Conservation (phyloP, 2,797 vertebrate genomes). For the Leptatherina wallacei region DNA sequence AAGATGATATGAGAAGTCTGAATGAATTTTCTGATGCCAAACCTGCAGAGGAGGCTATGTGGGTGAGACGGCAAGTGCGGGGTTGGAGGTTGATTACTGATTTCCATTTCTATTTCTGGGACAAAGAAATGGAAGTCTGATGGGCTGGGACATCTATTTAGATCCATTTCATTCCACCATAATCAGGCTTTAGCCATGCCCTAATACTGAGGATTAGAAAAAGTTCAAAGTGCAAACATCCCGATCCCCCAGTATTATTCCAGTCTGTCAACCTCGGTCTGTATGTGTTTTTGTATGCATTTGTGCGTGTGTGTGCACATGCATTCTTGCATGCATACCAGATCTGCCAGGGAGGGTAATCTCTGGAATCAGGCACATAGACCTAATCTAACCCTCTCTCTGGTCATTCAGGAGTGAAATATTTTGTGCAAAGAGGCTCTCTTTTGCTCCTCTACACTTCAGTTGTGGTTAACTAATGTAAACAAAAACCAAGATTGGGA, state of each 20-base stretch:
- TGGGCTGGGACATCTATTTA: conserved; percentile 79
- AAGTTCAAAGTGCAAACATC: conserved; percentile 84
- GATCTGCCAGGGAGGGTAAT: conserved; percentile 73
- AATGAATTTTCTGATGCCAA: conserved; percentile 67
- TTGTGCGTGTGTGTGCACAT: conserved; percentile 35
- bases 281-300: conserved; percentile 19
- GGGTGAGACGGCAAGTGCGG: conserved; percentile 43
- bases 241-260: conserved; percentile 76
- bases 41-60: conserved; percentile 39
- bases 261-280: conserved; percentile 75
- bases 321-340: conserved; percentile 61
- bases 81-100: conserved; percentile 75
- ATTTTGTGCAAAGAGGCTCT: conserved; percentile 78
- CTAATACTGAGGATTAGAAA: conserved; percentile 80
- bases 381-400: conserved; percentile 78
- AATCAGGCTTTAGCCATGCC: conserved; percentile 81
- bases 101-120: conserved; percentile 79
- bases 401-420: conserved; percentile 81
- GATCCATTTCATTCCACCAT: conserved; percentile 81
- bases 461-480: conserved; percentile 61
- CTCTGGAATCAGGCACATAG: conserved; percentile 78
- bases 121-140: conserved; percentile 75
- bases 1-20: conserved; percentile 70
- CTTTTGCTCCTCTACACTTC: conserved; percentile 49
- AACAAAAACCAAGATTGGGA: conserved; percentile 67